phyloP scores from a whole-genome alignment of 2,113 vertebrate species.

The Junco hyemalis region DNA sequence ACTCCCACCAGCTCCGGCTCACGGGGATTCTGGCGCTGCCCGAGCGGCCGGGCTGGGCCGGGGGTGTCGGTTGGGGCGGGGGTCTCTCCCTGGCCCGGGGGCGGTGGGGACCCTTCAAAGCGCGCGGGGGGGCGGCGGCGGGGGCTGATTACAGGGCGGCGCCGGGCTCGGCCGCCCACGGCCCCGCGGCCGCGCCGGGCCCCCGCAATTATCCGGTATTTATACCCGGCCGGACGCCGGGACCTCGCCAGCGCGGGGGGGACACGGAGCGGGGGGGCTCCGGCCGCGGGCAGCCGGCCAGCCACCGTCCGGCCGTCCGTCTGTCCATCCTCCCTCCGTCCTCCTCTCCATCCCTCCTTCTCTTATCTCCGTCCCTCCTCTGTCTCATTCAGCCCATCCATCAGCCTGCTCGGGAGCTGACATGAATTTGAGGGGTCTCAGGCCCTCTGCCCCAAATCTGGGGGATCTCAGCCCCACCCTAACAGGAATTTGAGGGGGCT shows the following conservation, averaged over 20 bases:
- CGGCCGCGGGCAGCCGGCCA: neutral
- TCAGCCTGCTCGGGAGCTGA: neutral
- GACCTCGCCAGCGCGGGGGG: neutral
- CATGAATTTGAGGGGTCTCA: neutral
- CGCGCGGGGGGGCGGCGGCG: neutral
- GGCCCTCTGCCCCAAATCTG: neutral
- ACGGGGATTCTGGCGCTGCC: neutral
- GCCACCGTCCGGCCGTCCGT: neutral
- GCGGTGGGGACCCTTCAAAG: neutral
- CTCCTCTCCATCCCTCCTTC: neutral
- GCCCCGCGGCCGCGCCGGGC: neutral
- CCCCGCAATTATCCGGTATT: slow-evolving; percentile 2
- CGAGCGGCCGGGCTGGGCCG: neutral
- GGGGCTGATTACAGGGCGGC: slow-evolving; percentile 49
- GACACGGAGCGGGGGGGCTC: neutral
- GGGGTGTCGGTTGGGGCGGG: neutral
- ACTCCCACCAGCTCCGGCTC: neutral
- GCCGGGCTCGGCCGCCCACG: neutral
- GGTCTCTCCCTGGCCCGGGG: neutral
- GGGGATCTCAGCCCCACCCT: neutral
- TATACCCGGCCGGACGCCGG: slow-evolving; percentile 4
- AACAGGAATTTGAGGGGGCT: too few relatives aligned
- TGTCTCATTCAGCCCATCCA: neutral
- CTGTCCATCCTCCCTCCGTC: too few relatives aligned
- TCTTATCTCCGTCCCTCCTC: neutral